Percentiles rank a stretch among this genome's conserved stretches.
phyloP scores from a whole-genome alignment of 1,140 invertebrate species.

The Apis laboriosa region DNA sequence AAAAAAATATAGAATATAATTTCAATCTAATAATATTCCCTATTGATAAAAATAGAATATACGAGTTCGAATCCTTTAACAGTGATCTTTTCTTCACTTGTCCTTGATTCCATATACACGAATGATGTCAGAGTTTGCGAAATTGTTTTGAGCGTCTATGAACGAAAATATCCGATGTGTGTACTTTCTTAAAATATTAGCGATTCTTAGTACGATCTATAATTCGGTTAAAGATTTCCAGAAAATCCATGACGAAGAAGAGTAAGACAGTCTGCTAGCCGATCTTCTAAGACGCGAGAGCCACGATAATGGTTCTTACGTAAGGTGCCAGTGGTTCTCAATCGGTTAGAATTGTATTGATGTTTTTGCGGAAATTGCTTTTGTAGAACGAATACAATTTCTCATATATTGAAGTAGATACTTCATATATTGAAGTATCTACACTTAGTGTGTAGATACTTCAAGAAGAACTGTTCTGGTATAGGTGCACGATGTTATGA shows the following conservation, averaged over 20 bases:
- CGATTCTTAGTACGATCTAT: conserved; percentile 1
- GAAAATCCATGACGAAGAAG: conserved; percentile 23
- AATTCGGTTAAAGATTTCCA: conserved; percentile 35
- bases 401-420: not conserved
- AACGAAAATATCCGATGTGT: conserved; percentile 53
- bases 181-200: conserved; percentile 48
- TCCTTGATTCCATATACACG: conserved; percentile 51
- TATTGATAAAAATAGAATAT: not conserved
- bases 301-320: conserved; percentile 43
- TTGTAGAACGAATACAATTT: not conserved
- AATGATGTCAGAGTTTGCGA: conserved; percentile 57
- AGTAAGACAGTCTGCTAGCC: conserved; percentile 15
- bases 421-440: not conserved
- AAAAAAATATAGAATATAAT: not conserved
- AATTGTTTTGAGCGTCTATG: conserved; percentile 31
- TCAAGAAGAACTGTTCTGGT: conserved; percentile 11
- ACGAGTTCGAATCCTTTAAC: conserved; percentile 23
- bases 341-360: not conserved
- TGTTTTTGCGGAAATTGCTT: conserved; percentile 10
- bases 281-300: conserved; percentile 43
- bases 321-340: conserved; percentile 43
- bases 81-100: conserved; percentile 42
- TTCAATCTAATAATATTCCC: not conserved
- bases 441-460: not conserved
- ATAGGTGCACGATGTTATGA: not conserved